phyloP scores from a whole-genome alignment of 2,113 vertebrate species.

The Pelecanus crispus region DNA sequence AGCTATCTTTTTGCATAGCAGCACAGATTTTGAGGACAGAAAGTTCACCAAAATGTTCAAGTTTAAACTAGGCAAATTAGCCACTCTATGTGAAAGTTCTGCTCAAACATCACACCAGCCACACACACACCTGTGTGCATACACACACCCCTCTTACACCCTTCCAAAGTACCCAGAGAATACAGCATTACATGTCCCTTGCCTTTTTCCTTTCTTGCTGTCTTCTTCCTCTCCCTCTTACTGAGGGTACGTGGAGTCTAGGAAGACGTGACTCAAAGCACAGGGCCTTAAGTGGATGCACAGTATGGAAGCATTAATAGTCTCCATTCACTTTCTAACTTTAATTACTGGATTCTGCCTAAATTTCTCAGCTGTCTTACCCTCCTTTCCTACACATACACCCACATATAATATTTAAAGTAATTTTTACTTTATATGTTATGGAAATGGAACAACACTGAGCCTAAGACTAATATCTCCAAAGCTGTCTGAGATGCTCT shows the following conservation, averaged over 20 bases:
- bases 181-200: background rate
- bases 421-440: background rate
- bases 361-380: background rate
- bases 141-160: background rate
- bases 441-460: background rate
- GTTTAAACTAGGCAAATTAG: background rate
- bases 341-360: background rate
- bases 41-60: background rate
- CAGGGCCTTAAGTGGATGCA: background rate
- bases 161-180: background rate
- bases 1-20: background rate
- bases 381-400: background rate
- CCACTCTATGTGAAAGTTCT: background rate
- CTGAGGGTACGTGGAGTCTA: background rate
- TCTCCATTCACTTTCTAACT: background rate
- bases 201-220: background rate
- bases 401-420: background rate
- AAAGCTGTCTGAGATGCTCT: background rate
- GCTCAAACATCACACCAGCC: background rate
- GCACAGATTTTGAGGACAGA: background rate
- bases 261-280: background rate
- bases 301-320: background rate
- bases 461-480: background rate
- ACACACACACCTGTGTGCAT: accelerated
- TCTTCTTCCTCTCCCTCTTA: background rate